A percentile compares a stretch with the other conserved stretches of the same genome.
Conservation (phyloP, 2,888 invertebrate genomes). For the Agonum fuliginosum region DNA sequence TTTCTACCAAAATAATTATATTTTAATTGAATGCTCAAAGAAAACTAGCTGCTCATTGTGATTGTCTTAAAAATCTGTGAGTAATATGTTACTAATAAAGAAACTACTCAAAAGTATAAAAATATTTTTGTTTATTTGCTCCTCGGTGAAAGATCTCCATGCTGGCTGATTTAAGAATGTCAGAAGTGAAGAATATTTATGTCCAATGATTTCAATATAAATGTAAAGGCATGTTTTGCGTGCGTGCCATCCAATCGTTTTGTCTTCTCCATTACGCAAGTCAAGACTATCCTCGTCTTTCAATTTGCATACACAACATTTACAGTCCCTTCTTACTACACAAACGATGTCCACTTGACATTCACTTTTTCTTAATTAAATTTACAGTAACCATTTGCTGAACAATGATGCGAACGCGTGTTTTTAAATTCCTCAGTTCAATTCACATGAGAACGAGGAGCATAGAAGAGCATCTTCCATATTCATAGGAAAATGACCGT, state of each 20-base stretch:
- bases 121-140: neutral
- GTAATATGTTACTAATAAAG: too few relatives aligned
- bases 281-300: constrained; percentile 17
- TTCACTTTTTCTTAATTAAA: constrained; percentile 59
- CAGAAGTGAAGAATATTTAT: constrained; percentile 39
- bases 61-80: too few relatives aligned
- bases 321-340: constrained; percentile 41
- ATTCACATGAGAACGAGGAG: constrained; percentile 53
- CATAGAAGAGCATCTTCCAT: too few relatives aligned
- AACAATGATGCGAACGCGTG: constrained; percentile 56
- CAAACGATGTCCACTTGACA: constrained; percentile 57
- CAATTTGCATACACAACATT: constrained; percentile 53
- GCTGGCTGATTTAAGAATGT: constrained; percentile 1
- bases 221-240: constrained; percentile 32
- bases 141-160: neutral
- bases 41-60: too few relatives aligned
- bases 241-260: constrained; percentile 38
- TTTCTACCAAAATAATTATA: too few relatives aligned
- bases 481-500: too few relatives aligned
- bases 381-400: constrained; percentile 54
- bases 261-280: constrained; percentile 46
- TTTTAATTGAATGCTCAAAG: too few relatives aligned
- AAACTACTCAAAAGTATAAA: too few relatives aligned
- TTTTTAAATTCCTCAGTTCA: constrained; percentile 26
- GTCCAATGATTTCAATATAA: constrained; percentile 33